Evolutionary conservation across 37 sponge, comb jelly and placozoan genomes (phyloP), one percentile per base, ranked within the genome.

Genomic region (Corticium candelabrum): DNA sequence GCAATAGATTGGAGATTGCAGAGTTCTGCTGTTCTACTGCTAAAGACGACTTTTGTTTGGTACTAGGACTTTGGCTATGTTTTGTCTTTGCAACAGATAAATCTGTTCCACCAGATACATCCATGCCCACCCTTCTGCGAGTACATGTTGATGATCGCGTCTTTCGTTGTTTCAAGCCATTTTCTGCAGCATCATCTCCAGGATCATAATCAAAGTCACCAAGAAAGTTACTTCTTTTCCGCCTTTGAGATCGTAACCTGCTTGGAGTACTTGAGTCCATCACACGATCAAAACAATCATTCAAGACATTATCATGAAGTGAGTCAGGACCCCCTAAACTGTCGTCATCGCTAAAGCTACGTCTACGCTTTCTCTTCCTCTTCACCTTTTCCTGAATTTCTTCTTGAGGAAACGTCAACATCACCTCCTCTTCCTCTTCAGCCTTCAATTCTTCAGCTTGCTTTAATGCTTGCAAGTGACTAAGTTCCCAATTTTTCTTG

Each of bases 401-500:
- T 67, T 92, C 87, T 70, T 87, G 85, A 27, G 88, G 82, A 31
- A 41, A n/a, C n/a, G 80, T 39, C 27, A 75, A 41, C 35, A 79
- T 80, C 62, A 83, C 85, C 30, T 81, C 74, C 0, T 21, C 67
- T 37, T 90, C 85, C n/a, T 88, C 89, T n/a, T 83, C 83, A 0
- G 86, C 87, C 3, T 83, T 40, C 7, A 81, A 67, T 34, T 88
- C 89, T 31, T 92, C 89, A 37, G 87, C 85, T 38, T 88, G 86
- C 41, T 81, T 77, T 41, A 92, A 72, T n/a, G 82, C 74, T 39
- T 88, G 84, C 31, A 92, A 62, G 57, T 92, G 93, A 69, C 89
- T 78, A 40, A 92, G 74, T 37, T 92, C 93, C 93, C 93, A 92
- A 35, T 84, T 86, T 76, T 92, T 92, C 81, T 92, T 92, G 37